Base-by-base conservation (phyloP, 2,888 invertebrate species). In the Drosophila merina region DNA sequence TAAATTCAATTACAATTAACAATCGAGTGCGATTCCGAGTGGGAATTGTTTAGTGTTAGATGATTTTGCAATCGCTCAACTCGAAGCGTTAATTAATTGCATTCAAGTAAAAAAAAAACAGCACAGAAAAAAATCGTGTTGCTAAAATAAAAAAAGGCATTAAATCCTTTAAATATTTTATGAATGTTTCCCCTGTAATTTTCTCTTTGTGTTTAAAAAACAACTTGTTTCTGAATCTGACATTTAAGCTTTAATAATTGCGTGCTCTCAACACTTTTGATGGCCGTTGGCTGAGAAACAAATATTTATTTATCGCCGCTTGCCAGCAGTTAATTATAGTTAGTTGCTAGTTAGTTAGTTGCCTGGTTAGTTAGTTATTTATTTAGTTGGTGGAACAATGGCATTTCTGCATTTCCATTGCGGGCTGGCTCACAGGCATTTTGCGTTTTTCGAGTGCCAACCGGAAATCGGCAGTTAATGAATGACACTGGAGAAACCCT, bases 11-110 rank as follows among this genome's bases (percentile, higher is more conserved):
- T 75, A 74, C 78, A 84, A 80, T 75, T 68, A 63, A 60, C 69
- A 70, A 70, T 70, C 55, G 73, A 73, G 60, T 57, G 58, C 57
- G 66, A 62, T 49, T 50, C 52, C 59, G 59, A 70, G 70, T 69
- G 69, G 67, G 56, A 60, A 75, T 75, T 59, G 63, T 62, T 30
- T 73, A 57, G 59, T 59, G 50, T 70, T 56, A 57, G 60, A 56
- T 57, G 62, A 60, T 76, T 76, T 79, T 50, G 52, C 74, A 62
- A 72, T 59, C 40, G 30, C 42, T 45, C 54, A 62, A 36, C 58
- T 52, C 42, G n/a, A 28, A 72, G 86, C 78, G 76, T 78, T 83
- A 76, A 86, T 86, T 83, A 86, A 83, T 75, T 70, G 76, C 64
- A 72, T 66, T 77, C 77, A 59, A 49, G 50, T 62, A 60, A 47